Conservation (phyloP, 2,113 vertebrate species). For the Chinchilla lanigera region DNA sequence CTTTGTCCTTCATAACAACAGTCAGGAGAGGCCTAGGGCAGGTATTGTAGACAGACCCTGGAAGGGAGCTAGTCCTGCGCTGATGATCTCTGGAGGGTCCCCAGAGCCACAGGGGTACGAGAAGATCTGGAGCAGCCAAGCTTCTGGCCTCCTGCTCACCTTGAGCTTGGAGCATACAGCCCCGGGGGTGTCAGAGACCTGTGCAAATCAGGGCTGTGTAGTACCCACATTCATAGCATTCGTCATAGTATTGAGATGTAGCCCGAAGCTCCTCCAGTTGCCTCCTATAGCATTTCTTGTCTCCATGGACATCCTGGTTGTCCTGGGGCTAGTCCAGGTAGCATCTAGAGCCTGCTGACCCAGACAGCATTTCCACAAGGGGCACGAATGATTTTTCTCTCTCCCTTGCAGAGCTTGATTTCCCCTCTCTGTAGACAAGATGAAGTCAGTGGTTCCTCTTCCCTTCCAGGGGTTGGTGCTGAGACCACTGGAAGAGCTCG, state of each 20-base stretch:
- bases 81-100: not conserved
- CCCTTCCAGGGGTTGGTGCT: not conserved
- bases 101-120: not conserved
- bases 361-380: not conserved
- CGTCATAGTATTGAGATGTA: not conserved
- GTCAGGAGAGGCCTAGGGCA: not conserved
- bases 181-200: not conserved
- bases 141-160: not conserved
- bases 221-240: rapidly evolving
- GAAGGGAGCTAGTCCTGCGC: not conserved
- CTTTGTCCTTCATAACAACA: not conserved
- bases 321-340: not conserved
- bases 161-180: not conserved
- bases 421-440: not conserved
- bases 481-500: not conserved
- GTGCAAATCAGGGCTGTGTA: not conserved
- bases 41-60: not conserved
- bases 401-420: not conserved
- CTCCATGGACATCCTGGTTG: not conserved
- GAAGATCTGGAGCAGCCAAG: not conserved
- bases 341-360: not conserved
- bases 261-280: not conserved
- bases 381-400: not conserved
- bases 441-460: not conserved
- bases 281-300: not conserved